phyloP scores from a whole-genome alignment of 2,797 vertebrate genomes.

The Propithecus perrieri region DNA sequence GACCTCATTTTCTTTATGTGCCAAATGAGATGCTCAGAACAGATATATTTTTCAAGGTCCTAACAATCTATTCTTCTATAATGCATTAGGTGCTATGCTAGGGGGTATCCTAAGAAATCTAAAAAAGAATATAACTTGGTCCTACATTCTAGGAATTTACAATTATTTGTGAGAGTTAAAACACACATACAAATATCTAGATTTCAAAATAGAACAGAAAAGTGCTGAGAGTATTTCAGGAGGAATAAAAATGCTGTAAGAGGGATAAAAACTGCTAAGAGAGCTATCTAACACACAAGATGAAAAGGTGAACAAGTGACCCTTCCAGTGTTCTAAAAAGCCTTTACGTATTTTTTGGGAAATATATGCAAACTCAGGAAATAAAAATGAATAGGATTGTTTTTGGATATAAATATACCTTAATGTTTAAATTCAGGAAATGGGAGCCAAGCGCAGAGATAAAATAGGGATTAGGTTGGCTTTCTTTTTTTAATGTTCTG shows the following conservation, averaged over 20 bases:
- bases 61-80: background rate
- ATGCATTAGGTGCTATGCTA: background rate
- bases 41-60: background rate
- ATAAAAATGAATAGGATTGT: conserved; percentile 31
- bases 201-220: conserved; percentile 33
- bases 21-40: background rate
- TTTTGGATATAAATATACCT: background rate
- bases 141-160: background rate
- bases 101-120: background rate
- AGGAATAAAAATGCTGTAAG: background rate
- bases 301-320: background rate
- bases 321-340: background rate
- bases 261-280: background rate
- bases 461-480: background rate
- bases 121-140: background rate
- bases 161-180: conserved; percentile 11
- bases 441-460: background rate
- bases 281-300: background rate
- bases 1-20: background rate
- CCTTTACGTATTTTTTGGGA: background rate
- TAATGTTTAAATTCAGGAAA: conserved; percentile 45
- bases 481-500: background rate
- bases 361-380: background rate
- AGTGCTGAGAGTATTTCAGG: background rate
- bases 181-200: background rate